Evolutionary conservation across 2,888 invertebrate genomes (phyloP), one percentile per base, ranked within the genome.

Genomic region (Pseudoips prasinana): DNA sequence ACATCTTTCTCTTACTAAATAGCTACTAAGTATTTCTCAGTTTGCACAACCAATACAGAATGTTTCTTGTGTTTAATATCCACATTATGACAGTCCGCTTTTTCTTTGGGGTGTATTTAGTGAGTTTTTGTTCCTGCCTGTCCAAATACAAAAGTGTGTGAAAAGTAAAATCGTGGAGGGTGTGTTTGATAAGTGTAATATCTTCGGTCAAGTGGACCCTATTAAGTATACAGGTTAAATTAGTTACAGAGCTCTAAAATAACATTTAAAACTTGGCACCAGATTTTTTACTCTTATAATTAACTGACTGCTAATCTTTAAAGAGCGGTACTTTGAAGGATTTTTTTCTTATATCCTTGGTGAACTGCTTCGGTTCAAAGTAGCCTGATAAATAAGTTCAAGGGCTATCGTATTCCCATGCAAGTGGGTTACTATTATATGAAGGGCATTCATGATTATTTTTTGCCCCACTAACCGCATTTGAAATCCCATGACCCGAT

Each of bases 391-490:
- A 74, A 52, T 56, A 63, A 47, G 83, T 76, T 83, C 80, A 81
- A 71, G 72, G 80, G 79, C 72, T 83, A 84, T 84, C 83, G 54
- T 44, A 50, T 63, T 63, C 64, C 61, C 63, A 64, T 60, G 67
- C 72, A 76, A 77, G 67, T 79, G 70, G 79, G 80, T 77, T 73
- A 81, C 71, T 73, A 73, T 68, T 70, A 71, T 67, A 65, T 58
- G 64, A 64, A 66, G 67, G 67, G 58, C 66, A 66, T 68, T 67
- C 54, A 54, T 55, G 68, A 69, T 64, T 59, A 61, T 77, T 82
- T 83, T 84, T 76, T 79, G 81, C 59, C 56, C 82, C 58, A 79
- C 62, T 86, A 80, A 84, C 86, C 84, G 67, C 66, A 57, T 78
- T 80, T 49, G 34, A 44, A 48, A 35, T 34, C 45, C 44, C 31